Conservation (phyloP, 2,113 vertebrate species). For the Excalfactoria chinensis region DNA sequence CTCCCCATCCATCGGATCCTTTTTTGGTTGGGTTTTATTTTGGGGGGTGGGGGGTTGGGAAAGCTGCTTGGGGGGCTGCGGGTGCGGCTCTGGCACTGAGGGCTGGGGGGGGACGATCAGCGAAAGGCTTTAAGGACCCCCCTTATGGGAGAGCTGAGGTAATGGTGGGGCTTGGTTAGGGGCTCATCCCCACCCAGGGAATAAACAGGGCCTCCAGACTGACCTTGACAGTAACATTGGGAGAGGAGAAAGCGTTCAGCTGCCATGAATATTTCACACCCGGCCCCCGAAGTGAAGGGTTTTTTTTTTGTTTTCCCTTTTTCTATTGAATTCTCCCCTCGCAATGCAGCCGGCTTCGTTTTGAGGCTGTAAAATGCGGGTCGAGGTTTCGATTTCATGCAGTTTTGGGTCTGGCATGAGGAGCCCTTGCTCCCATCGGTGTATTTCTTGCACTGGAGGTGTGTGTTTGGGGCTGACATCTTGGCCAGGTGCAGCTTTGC, state of each 20-base stretch:
- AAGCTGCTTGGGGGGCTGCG: not conserved
- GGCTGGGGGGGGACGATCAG: not conserved
- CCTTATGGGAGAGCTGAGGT: not conserved
- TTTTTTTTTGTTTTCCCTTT: not conserved
- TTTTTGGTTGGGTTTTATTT: too few species aligned
- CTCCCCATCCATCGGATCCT: not conserved
- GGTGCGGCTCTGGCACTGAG: not conserved
- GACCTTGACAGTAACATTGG: constrained; percentile 81
- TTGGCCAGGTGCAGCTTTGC: not conserved
- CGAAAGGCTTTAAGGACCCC: too few species aligned
- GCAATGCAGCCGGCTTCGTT: not conserved
- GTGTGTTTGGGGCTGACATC: accelerated
- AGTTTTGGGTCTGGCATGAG: accelerated
- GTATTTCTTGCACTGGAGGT: not conserved
- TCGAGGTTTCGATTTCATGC: not conserved
- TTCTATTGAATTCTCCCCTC: not conserved
- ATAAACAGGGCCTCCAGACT: constrained; percentile 37
- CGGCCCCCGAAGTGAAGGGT: not conserved
- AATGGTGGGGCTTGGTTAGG: not conserved
- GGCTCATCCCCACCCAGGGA: not conserved
- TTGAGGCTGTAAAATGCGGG: not conserved
- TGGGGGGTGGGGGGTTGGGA: too few species aligned
- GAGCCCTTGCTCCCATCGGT: not conserved
- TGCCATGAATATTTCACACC: not conserved
- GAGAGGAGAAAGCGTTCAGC: not conserved